Evolutionary conservation across 1,140 invertebrate species (phyloP).

Genomic region (Gryon sp.): DNA sequence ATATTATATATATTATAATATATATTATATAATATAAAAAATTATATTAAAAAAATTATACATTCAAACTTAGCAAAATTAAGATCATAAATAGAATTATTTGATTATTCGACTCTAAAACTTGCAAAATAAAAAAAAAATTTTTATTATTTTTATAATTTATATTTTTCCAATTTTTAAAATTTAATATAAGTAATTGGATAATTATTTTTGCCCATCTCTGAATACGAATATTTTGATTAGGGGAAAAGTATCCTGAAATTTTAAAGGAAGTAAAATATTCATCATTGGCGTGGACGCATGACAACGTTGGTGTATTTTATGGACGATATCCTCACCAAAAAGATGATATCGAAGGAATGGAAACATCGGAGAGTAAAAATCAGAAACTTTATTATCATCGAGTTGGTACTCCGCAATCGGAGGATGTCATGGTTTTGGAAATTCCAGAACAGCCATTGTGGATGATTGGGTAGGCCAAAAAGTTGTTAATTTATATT

Average conservation of each 20-base stretch:
- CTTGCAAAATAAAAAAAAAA: no score
- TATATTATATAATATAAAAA: no score
- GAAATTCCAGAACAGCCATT: constrained; percentile 96
- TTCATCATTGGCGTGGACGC: constrained; percentile 94
- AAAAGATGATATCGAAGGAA: constrained; percentile 89
- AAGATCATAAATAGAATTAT: no score
- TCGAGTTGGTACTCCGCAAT: constrained; percentile 90
- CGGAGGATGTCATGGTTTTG: constrained; percentile 92
- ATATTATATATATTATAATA: constrained; percentile 1
- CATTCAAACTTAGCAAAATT: no score
- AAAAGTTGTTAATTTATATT: no score
- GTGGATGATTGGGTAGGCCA: constrained; percentile 89
- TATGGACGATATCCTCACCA: constrained; percentile 91
- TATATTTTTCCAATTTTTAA: no score
- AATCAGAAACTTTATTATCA: constrained; percentile 98
- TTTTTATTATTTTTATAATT: not conserved
- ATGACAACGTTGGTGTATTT: constrained; percentile 96
- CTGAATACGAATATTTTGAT: constrained; percentile 38
- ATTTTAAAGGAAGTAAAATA: constrained; percentile 95
- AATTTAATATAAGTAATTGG: no score
- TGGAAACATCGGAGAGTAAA: constrained; percentile 91
- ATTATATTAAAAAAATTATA: no score
- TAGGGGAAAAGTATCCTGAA: constrained; percentile 93
- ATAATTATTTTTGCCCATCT: no score
- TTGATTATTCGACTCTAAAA: no score